phyloP scores from a whole-genome alignment of 1,140 invertebrate genomes.

The Drosophila kepulauana region DNA sequence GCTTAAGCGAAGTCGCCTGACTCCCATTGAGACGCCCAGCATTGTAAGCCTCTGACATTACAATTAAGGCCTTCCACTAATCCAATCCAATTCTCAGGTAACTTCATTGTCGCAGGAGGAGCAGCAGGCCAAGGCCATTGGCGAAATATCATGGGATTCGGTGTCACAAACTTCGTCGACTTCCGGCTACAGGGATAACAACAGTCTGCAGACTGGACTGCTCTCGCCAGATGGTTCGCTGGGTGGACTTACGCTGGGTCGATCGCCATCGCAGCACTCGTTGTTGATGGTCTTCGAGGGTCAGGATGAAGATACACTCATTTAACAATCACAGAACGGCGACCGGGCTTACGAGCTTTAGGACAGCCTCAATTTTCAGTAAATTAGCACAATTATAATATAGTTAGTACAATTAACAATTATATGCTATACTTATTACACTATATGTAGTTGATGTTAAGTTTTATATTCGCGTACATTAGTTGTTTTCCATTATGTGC shows the following conservation, averaged over 20 bases:
- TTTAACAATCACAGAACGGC: slow-evolving; percentile 86
- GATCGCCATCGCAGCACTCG: slow-evolving; percentile 88
- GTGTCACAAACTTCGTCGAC: slow-evolving; percentile 92
- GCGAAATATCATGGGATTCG: slow-evolving; percentile 91
- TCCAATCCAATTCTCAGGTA: slow-evolving; percentile 45
- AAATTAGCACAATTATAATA: slow-evolving; percentile 8
- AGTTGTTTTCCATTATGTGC: slow-evolving; percentile 66
- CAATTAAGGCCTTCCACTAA: slow-evolving; percentile 59
- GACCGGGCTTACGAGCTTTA: slow-evolving; percentile 78
- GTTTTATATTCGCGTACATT: slow-evolving; percentile 57
- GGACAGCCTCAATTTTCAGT: slow-evolving; percentile 28
- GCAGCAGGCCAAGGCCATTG: slow-evolving; percentile 79
- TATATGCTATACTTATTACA: too few species aligned
- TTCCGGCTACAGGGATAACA: slow-evolving; percentile 90
- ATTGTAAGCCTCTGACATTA: slow-evolving; percentile 60
- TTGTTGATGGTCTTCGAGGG: slow-evolving; percentile 89
- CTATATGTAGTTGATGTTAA: slow-evolving; percentile 47
- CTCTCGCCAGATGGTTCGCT: slow-evolving; percentile 86
- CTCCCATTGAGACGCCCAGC: slow-evolving; percentile 77
- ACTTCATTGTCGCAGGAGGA: slow-evolving; percentile 73
- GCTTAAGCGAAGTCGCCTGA: slow-evolving; percentile 90
- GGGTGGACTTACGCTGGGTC: slow-evolving; percentile 76
- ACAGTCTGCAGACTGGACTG: slow-evolving; percentile 86
- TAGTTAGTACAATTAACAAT: slow-evolving; percentile 28
- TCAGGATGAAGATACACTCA: slow-evolving; percentile 91